phyloP scores from a whole-genome alignment of 2,113 vertebrate species.

The Pseudorhombus dupliciocellatus region DNA sequence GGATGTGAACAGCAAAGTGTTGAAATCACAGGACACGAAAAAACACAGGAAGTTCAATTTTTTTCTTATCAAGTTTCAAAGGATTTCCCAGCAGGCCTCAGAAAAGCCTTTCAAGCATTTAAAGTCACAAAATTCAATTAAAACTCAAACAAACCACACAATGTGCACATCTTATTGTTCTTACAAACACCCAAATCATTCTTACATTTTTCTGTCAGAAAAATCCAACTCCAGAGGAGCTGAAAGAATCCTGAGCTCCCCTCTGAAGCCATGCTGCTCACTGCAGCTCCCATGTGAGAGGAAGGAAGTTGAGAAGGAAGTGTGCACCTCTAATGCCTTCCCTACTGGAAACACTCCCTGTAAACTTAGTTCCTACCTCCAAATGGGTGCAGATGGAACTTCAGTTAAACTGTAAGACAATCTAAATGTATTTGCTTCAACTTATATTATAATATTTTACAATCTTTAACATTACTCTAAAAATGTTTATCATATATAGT shows the following conservation, averaged over 20 bases:
- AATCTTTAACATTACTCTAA: not conserved
- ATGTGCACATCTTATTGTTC: not conserved
- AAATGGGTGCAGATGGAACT: not conserved
- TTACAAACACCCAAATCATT: not conserved
- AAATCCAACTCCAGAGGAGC: slow-evolving; percentile 1
- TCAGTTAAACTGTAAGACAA: not conserved
- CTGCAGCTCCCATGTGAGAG: slow-evolving; percentile 28
- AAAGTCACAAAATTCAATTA: not conserved
- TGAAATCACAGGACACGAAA: slow-evolving; percentile 84
- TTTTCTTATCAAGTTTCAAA: not conserved
- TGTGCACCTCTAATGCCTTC: slow-evolving; percentile 23
- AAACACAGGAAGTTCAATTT: not conserved
- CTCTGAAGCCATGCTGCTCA: slow-evolving; percentile 38
- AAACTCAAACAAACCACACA: not conserved
- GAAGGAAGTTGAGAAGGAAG: not conserved
- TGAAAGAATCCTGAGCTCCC: not conserved
- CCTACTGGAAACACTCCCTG: slow-evolving; percentile 42
- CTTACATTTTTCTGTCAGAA: slow-evolving; percentile 43
- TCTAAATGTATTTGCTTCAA: not conserved
- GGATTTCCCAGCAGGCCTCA: not conserved
- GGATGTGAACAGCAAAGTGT: slow-evolving; percentile 88
- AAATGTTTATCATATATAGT: too few species aligned
- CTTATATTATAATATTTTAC: not conserved
- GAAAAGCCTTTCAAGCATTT: not conserved
- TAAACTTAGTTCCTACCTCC: slow-evolving; percentile 61